Conservation (phyloP, 2,113 vertebrate species). For the Mus pahari region DNA sequence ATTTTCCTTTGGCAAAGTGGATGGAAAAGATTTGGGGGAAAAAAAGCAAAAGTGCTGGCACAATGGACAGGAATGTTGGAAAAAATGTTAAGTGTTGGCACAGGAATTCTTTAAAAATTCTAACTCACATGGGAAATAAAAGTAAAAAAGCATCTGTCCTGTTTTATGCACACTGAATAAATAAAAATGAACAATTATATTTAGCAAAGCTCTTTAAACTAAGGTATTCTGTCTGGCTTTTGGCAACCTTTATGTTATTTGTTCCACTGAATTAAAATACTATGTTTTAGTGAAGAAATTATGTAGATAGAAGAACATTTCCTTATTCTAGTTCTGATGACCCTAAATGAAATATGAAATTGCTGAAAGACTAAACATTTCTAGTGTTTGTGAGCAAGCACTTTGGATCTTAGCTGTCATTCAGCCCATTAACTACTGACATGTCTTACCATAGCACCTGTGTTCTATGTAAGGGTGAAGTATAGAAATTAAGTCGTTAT, state of each 20-base stretch:
- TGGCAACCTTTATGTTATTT: constrained; percentile 84
- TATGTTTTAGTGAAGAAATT: constrained; percentile 83
- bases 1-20: constrained; percentile 86
- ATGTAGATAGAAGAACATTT: constrained; percentile 80
- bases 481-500: constrained; percentile 75
- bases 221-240: constrained; percentile 80
- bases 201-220: constrained; percentile 81
- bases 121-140: constrained; percentile 86
- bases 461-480: constrained; percentile 68
- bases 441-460: constrained; percentile 67
- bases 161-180: constrained; percentile 84
- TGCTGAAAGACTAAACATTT: constrained; percentile 88
- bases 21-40: constrained; percentile 86
- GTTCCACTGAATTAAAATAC: constrained; percentile 84
- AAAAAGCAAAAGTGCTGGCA: constrained; percentile 84
- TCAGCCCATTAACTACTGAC: constrained; percentile 60
- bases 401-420: constrained; percentile 68
- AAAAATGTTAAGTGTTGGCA: constrained; percentile 86
- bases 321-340: constrained; percentile 86
- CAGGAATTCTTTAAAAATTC: constrained; percentile 87
- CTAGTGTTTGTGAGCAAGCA: constrained; percentile 79
- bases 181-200: constrained; percentile 86
- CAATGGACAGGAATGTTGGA: constrained; percentile 87
- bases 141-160: constrained; percentile 87
- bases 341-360: constrained; percentile 74